Percentiles rank a stretch among this genome's conserved stretches.
phyloP scores from a whole-genome alignment of 2,797 vertebrate species.

The Etheostoma perlongum region DNA sequence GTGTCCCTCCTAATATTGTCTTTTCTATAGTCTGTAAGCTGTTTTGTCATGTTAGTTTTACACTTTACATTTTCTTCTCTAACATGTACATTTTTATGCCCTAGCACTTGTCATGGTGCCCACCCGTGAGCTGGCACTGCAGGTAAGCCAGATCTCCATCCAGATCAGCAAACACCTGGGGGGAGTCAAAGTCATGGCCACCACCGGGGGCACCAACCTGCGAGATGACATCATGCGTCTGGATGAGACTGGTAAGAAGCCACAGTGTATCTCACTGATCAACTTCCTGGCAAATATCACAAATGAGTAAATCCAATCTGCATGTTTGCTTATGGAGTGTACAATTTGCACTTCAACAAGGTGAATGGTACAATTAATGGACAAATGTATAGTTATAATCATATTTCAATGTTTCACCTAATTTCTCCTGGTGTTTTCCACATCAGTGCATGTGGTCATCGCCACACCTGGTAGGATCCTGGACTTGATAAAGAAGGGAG shows the following conservation, averaged over 20 bases:
- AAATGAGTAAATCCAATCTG: neutral
- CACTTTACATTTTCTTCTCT: neutral
- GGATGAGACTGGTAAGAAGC: constrained; percentile 83
- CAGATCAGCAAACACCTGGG: constrained; percentile 88
- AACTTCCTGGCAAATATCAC: neutral
- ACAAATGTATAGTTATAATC: neutral
- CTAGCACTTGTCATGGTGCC: constrained; percentile 87
- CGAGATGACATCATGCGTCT: constrained; percentile 89
- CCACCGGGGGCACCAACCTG: constrained; percentile 88
- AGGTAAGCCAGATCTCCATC: constrained; percentile 89
- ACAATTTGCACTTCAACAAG: neutral
- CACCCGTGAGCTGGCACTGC: constrained; percentile 87
- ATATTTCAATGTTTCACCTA: neutral
- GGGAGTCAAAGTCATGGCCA: constrained; percentile 89
- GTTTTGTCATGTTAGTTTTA: too few relatives aligned
- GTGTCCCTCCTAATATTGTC: neutral
- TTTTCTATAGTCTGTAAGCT: neutral
- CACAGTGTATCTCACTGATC: neutral
- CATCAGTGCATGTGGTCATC: constrained; percentile 87
- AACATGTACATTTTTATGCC: neutral
- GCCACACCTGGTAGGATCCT: constrained; percentile 88
- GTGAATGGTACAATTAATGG: neutral
- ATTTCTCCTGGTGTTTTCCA: neutral
- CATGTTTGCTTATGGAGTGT: neutral
- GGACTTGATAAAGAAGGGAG: constrained; percentile 88